Conservation (phyloP, 2,888 invertebrate genomes). For the Calephelis perditalis region DNA sequence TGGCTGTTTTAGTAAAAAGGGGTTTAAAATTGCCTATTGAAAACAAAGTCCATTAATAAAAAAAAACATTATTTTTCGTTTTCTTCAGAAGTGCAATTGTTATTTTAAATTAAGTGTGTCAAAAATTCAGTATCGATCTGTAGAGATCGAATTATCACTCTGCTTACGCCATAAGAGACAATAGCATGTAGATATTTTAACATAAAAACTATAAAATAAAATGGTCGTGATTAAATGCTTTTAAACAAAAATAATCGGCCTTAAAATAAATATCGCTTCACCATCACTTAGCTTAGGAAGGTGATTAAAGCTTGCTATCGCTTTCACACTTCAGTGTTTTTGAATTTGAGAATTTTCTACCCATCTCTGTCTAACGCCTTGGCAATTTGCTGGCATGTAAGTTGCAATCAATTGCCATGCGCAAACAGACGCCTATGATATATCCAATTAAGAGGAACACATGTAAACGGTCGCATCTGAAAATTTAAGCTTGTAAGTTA, state of each 20-base stretch:
- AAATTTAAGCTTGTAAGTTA: conserved; percentile 26
- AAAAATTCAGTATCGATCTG: no score
- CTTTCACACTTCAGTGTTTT: conserved; percentile 28
- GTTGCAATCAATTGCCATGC: conserved; percentile 78
- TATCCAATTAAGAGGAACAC: conserved; percentile 71
- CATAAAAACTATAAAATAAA: conserved; percentile 42
- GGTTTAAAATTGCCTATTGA: no score
- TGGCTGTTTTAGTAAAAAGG: no score
- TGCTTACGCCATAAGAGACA: background rate
- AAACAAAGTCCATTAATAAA: no score
- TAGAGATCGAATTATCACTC: background rate
- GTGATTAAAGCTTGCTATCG: conserved; percentile 33
- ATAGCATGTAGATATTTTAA: conserved; percentile 31
- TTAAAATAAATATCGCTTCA: conserved; percentile 58
- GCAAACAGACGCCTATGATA: conserved; percentile 79
- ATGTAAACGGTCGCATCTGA: conserved; percentile 43
- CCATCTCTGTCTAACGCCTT: conserved; percentile 46
- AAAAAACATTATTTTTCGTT: no score
- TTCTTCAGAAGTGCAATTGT: no score
- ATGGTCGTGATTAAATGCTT: conserved; percentile 56
- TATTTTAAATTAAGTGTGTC: no score
- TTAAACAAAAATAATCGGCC: conserved; percentile 62
- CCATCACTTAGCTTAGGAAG: conserved; percentile 44
- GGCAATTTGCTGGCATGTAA: conserved; percentile 75
- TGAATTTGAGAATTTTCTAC: conserved; percentile 15